These are phyloP conservation scores for Tupaia chinensis DNA, from an alignment of 2,113 vertebrate species.

Conservation along the genomic window DNA sequence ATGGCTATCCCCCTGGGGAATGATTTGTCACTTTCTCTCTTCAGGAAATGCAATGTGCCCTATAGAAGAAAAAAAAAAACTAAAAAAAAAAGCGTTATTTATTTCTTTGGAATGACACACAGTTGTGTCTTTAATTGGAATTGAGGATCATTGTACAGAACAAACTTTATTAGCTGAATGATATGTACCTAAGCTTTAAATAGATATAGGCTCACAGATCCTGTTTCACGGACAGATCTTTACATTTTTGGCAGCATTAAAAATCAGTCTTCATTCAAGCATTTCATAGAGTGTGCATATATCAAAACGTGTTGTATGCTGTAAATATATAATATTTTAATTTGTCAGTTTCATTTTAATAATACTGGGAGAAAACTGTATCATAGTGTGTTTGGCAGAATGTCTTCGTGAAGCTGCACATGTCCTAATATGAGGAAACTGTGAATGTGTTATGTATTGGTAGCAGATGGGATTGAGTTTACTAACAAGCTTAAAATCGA, in stretches of 20 bases:
- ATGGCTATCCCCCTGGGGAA: too few species aligned
- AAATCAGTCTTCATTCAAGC: not conserved
- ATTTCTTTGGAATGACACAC: not conserved
- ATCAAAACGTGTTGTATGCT: not conserved
- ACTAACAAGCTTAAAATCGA: not conserved
- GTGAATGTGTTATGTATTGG: not conserved
- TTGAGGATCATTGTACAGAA: not conserved
- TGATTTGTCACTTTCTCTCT: too few species aligned
- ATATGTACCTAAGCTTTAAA: not conserved
- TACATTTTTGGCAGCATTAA: not conserved
- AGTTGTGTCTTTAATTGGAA: not conserved
- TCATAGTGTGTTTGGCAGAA: not conserved
- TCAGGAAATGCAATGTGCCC: too few species aligned
- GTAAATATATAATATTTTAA: not conserved
- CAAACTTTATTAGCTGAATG: not conserved
- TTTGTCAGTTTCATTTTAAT: not conserved
- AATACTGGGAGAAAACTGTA: not conserved
- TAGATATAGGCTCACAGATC: slow-evolving; percentile 13
- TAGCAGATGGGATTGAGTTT: not conserved
- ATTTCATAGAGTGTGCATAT: not conserved
- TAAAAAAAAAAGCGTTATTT: too few species aligned
- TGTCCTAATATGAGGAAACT: not conserved
- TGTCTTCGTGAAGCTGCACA: not conserved
- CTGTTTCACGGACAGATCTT: not conserved
- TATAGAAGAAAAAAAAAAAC: too few species aligned